Base-by-base conservation (phyloP, 2,888 invertebrate genomes). In the Andricus quercusramuli region DNA sequence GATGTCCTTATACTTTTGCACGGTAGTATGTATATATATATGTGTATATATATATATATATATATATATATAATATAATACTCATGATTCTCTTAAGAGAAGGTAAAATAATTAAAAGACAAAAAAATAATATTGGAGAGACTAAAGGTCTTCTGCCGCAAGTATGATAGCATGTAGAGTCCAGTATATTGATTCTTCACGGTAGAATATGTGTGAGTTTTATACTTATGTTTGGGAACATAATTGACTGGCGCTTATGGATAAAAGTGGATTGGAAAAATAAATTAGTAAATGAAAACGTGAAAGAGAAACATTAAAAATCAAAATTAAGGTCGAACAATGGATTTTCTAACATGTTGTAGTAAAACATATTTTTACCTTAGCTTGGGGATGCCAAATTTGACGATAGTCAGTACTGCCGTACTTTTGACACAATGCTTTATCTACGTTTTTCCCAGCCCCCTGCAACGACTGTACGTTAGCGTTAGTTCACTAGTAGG, bases 141-240 rank as follows among this genome's bases (percentile, higher is more conserved):
- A 74, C 67, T 78, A 65, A 68, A 77, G 59, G 81, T 82, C 82
- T 84, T 84, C 86, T 83, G 85, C 88, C 85, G 89, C 90, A 90
- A 91, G 91, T 89, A 88, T 89, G 89, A 85, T 85, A 90, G 92
- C 91, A 92, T 90, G 91, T 88, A 86, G 85, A 88, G 84, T 87
- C 51, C 76, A 82, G 77, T 80, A 82, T 82, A 79, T 70, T 89
- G 86, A 85, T 87, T 85, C 83, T 83, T 89, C 84, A 84, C 84
- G 84, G 88, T 90, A 90, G 89, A 88, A 87, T 86, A 84, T 88
- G 88, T 90, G 85, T 88, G 86, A 83, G 86, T 85, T 66, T 83
- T 81, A 81, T 82, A 80, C 79, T 29, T 82, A 78, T 81, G 77
- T 82, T 82, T 68, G 78, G 81, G 68, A 82, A 81, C 68, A 80